phyloP scores from a whole-genome alignment of 2,888 invertebrate species.

The Panopea generosa region DNA sequence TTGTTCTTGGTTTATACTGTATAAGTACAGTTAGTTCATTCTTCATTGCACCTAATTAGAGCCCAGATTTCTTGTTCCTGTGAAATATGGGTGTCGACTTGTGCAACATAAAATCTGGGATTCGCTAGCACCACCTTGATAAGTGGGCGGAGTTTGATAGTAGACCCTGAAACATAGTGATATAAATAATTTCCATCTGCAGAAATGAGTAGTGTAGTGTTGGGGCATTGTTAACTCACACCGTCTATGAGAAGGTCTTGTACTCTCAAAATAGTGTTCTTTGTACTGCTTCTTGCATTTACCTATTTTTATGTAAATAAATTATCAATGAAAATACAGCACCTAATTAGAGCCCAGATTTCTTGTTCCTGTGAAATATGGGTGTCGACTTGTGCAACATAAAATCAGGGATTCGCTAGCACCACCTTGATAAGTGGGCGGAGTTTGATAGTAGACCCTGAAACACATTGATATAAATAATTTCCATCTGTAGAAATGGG shows the following conservation, averaged over 20 bases:
- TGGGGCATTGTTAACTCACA: too few relatives aligned
- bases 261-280: too few relatives aligned
- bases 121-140: constrained; percentile 64
- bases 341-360: constrained; percentile 53
- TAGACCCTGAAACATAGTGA: constrained; percentile 77
- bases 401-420: constrained; percentile 62
- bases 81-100: constrained; percentile 54
- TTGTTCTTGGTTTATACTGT: too few relatives aligned
- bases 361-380: constrained; percentile 14
- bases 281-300: too few relatives aligned
- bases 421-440: constrained; percentile 65
- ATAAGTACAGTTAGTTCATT: too few relatives aligned
- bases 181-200: too few relatives aligned
- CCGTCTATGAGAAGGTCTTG: too few relatives aligned
- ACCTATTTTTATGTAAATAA: too few relatives aligned
- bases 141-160: constrained; percentile 78
- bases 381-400: constrained; percentile 68
- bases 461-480: constrained; percentile 56
- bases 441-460: constrained; percentile 81
- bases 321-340: too few relatives aligned
- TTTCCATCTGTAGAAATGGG: too few relatives aligned
- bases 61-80: constrained; percentile 28
- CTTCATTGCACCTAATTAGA: constrained; percentile 50
- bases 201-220: too few relatives aligned
- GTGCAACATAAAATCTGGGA: constrained; percentile 62